phyloP scores from a whole-genome alignment of 2,888 invertebrate genomes.

The Heliconius sara region DNA sequence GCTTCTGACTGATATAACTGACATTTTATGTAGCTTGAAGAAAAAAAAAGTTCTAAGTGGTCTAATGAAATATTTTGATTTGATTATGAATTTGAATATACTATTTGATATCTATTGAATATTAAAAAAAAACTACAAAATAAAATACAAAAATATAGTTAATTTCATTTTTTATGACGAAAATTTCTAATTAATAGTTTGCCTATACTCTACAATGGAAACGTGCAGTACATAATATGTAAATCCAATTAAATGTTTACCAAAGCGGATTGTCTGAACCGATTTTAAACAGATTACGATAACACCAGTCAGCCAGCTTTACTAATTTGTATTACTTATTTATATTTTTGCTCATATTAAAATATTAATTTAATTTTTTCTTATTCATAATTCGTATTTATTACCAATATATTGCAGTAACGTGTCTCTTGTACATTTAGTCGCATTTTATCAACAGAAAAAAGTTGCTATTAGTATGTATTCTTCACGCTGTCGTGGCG shows the following conservation, averaged over 20 bases:
- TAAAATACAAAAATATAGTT: neutral
- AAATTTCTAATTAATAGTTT: neutral
- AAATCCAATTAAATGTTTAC: slow-evolving; percentile 34
- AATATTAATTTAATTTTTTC: neutral
- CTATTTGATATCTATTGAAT: neutral
- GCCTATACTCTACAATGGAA: slow-evolving; percentile 16
- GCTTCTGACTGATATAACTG: no score
- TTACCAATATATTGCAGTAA: no score
- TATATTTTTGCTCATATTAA: neutral
- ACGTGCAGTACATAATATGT: slow-evolving; percentile 22
- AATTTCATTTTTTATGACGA: neutral
- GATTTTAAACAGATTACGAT: slow-evolving; percentile 31
- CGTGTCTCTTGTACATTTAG: no score
- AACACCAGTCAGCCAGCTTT: neutral
- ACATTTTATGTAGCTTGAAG: no score
- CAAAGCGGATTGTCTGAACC: slow-evolving; percentile 37
- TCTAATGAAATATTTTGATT: neutral
- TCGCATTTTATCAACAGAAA: no score
- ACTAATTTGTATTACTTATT: neutral
- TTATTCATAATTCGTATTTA: no score
- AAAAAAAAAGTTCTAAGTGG: no score
- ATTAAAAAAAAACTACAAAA: neutral
- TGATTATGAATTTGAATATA: neutral
- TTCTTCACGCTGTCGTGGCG: no score
- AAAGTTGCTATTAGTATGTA: no score